Conservation (phyloP, 1,140 invertebrate genomes). For the Leptinotarsa undecemlineata region DNA sequence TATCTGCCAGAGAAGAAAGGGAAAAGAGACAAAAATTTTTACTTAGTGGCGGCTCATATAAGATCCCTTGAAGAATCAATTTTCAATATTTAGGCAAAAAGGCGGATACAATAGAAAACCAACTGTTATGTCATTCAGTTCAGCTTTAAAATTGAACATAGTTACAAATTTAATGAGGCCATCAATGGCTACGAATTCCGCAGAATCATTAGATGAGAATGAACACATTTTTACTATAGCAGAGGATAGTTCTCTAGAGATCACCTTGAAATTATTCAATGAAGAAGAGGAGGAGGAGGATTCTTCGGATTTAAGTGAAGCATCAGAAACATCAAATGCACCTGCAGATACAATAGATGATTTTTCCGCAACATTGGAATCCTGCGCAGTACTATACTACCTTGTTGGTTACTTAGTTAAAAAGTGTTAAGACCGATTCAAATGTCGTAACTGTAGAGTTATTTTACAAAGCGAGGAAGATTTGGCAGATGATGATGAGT, state of each 20-base stretch:
- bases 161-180: constrained; percentile 17
- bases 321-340: too few species aligned
- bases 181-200: constrained; percentile 15
- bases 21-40: constrained; percentile 9
- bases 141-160: background rate
- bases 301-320: too few species aligned
- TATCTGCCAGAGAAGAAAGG: constrained; percentile 6
- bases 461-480: too few species aligned
- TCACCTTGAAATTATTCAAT: background rate
- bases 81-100: constrained; percentile 21
- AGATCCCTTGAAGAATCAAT: constrained; percentile 33
- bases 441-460: background rate
- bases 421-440: background rate
- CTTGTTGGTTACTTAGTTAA: constrained; percentile 4
- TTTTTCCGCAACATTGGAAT: background rate
- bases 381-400: too few species aligned
- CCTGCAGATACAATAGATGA: too few species aligned
- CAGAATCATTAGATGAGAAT: constrained; percentile 16
- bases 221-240: background rate
- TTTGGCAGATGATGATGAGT: too few species aligned
- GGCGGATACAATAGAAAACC: constrained; percentile 27
- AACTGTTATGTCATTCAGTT: background rate
- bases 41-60: constrained; percentile 23
- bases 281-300: background rate
- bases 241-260: background rate